phyloP scores from a whole-genome alignment of 2,113 vertebrate genomes.

The Quiscalus mexicanus region DNA sequence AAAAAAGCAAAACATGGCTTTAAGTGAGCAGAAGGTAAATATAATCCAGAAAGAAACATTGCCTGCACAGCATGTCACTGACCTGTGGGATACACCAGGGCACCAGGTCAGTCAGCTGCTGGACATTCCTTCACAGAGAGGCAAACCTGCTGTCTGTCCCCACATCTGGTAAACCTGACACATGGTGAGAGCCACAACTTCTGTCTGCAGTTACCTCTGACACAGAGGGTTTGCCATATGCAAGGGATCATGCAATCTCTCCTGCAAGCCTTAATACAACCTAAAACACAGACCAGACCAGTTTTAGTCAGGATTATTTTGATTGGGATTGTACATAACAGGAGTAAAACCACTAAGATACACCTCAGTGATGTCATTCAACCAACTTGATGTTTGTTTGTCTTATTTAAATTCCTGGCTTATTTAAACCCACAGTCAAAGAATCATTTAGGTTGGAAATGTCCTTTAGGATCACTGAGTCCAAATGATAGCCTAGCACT shows the following conservation, averaged over 20 bases:
- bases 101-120: neutral
- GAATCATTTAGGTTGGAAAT: neutral
- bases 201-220: neutral
- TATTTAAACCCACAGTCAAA: neutral
- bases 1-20: neutral
- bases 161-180: neutral
- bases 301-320: neutral
- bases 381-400: neutral
- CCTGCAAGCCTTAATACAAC: neutral
- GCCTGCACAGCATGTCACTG: neutral
- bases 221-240: neutral
- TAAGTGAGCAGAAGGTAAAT: neutral
- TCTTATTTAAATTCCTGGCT: neutral
- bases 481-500: neutral
- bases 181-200: neutral
- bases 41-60: neutral
- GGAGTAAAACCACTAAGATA: neutral
- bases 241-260: neutral
- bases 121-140: neutral
- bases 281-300: neutral
- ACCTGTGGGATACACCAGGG: neutral
- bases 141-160: neutral
- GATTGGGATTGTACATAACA: neutral
- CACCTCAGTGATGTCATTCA: neutral
- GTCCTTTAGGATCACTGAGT: neutral